Evolutionary conservation across 2,888 invertebrate species (phyloP).

Genomic region (Tenthredo scrophulariae): DNA sequence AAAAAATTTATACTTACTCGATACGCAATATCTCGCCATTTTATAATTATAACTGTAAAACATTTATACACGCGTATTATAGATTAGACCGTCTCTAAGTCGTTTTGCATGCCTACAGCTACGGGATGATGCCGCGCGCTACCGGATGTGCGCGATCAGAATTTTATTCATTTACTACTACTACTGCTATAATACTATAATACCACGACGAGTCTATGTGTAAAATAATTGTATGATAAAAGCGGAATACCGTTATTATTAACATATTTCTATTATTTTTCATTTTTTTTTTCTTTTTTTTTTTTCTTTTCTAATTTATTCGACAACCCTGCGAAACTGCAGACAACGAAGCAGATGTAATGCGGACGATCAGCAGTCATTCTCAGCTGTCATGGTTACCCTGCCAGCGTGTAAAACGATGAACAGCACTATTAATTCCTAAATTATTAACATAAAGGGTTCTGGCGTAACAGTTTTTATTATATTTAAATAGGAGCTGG

Average conservation of each 20-base stretch:
- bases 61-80: neutral
- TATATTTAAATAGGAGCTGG: neutral
- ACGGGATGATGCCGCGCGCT: neutral
- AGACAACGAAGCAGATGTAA: neutral
- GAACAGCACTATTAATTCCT: neutral
- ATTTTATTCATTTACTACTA: conserved; percentile 3
- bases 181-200: neutral
- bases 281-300: neutral
- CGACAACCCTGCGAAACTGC: neutral
- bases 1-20: too few relatives aligned
- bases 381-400: neutral
- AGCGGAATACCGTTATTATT: neutral
- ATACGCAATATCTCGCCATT: too few relatives aligned
- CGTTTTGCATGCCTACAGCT: conserved; percentile 32
- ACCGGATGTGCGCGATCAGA: conserved; percentile 48
- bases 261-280: neutral
- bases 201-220: neutral
- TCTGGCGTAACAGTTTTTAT: neutral
- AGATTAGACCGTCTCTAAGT: conserved; percentile 11
- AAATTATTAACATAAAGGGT: conserved; percentile 35
- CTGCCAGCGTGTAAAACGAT: neutral
- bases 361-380: neutral
- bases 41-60: conserved; percentile 15
- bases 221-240: neutral
- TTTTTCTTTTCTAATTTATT: neutral